phyloP scores from a whole-genome alignment of 2,888 invertebrate genomes.

The Teinopalpus imperialis region DNA sequence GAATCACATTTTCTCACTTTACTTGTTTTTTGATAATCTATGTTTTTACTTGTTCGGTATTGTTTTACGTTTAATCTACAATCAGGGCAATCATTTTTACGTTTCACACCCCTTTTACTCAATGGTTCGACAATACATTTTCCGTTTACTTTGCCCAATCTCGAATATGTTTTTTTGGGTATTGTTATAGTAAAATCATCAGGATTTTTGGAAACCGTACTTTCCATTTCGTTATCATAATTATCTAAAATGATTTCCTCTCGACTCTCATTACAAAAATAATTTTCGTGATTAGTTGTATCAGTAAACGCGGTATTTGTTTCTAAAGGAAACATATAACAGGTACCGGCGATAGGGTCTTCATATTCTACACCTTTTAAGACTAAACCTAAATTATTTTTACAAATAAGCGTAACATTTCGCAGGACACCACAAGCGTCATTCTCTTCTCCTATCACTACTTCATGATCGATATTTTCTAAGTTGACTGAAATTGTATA shows the following conservation, averaged over 20 bases:
- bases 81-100: constrained; percentile 52
- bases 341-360: constrained; percentile 48
- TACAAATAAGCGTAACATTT: constrained; percentile 39
- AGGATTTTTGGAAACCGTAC: neutral
- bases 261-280: constrained; percentile 22
- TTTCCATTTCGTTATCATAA: constrained; percentile 31
- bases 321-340: constrained; percentile 49
- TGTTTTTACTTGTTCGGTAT: constrained; percentile 66
- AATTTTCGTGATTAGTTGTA: constrained; percentile 24
- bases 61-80: constrained; percentile 43
- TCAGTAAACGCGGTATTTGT: constrained; percentile 28
- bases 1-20: constrained; percentile 39
- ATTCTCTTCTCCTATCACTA: constrained; percentile 1
- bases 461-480: constrained; percentile 4
- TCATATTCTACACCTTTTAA: constrained; percentile 52
- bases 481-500: constrained; percentile 1
- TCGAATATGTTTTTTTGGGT: constrained; percentile 55
- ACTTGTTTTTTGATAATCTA: constrained; percentile 57
- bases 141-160: constrained; percentile 25
- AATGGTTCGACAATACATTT: constrained; percentile 19
- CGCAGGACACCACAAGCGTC: constrained; percentile 8
- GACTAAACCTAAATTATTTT: constrained; percentile 39
- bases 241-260: constrained; percentile 18
- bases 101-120: constrained; percentile 44
- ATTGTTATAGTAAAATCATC: neutral